phyloP scores from a whole-genome alignment of 1,140 invertebrate genomes.

The Drosophila hydei region DNA sequence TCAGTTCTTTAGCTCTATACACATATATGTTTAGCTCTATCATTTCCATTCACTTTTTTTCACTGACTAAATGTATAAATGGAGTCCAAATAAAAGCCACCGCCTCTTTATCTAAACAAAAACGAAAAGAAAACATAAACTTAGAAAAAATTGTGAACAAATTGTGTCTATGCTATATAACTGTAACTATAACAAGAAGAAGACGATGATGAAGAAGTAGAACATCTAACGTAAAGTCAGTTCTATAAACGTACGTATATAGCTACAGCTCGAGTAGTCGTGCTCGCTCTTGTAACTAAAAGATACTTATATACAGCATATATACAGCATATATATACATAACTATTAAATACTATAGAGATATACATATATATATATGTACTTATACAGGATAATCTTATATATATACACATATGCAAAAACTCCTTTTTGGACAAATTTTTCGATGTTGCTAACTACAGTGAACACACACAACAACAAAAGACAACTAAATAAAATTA shows the following conservation, averaged over 20 bases:
- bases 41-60: slow-evolving; percentile 29
- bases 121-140: slow-evolving; percentile 35
- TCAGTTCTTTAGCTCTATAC: slow-evolving; percentile 8
- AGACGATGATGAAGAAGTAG: slow-evolving; percentile 27
- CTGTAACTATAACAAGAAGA: slow-evolving; percentile 43
- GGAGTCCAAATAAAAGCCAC: slow-evolving; percentile 83
- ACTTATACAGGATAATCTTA: slow-evolving; percentile 43
- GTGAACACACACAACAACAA: slow-evolving; percentile 14
- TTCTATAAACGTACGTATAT: slow-evolving; percentile 31
- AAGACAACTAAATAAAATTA: slow-evolving; percentile 20
- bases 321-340: slow-evolving; percentile 61
- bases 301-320: slow-evolving; percentile 63
- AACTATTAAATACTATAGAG: slow-evolving; percentile 56
- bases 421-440: slow-evolving; percentile 79
- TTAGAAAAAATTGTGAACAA: slow-evolving; percentile 80
- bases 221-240: slow-evolving; percentile 19
- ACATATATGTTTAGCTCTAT: neutral
- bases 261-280: slow-evolving; percentile 2
- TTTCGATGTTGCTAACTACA: slow-evolving; percentile 73
- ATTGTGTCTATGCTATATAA: slow-evolving; percentile 75
- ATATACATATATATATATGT: slow-evolving; percentile 37
- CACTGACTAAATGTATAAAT: slow-evolving; percentile 79
- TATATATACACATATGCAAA: slow-evolving; percentile 55
- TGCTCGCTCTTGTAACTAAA: slow-evolving; percentile 34
- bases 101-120: slow-evolving; percentile 77